These are phyloP conservation scores for Noctua pronuba DNA, from an alignment of 2,888 invertebrate species.

Conservation along the genomic window DNA sequence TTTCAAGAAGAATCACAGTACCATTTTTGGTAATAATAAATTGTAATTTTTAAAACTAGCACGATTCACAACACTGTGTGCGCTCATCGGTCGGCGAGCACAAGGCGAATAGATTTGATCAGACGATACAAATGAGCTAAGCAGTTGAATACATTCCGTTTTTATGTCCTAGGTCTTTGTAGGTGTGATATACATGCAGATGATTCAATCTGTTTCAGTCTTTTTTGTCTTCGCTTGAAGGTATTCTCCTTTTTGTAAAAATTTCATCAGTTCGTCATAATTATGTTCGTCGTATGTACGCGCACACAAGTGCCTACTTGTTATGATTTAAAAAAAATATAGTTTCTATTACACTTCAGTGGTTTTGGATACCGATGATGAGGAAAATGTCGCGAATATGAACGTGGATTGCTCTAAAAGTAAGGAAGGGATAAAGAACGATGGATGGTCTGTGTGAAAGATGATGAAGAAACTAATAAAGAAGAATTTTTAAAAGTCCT, in stretches of 20 bases:
- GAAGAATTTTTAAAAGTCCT: no score
- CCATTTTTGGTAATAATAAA: constrained; percentile 24
- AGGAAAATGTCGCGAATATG: no score
- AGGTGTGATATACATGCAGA: constrained; percentile 13
- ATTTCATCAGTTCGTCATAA: no score
- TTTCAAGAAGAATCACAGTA: background rate
- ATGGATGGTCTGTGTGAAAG: no score
- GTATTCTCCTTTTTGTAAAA: no score
- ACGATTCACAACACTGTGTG: constrained; percentile 5
- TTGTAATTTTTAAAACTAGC: constrained; percentile 31
- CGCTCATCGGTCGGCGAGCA: constrained; percentile 18
- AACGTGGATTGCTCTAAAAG: no score
- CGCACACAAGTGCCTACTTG: no score
- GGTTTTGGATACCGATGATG: background rate
- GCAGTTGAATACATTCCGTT: constrained; percentile 18
- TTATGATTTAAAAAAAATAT: background rate
- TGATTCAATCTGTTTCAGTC: constrained; percentile 3
- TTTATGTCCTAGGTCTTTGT: constrained; percentile 5
- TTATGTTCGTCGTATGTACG: no score
- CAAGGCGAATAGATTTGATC: constrained; percentile 17
- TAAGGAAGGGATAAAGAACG: no score
- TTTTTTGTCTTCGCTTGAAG: background rate
- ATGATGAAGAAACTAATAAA: no score
- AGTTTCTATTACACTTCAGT: background rate
- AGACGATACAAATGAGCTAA: constrained; percentile 38